A percentile compares a stretch with the other conserved stretches of the same genome.
Conservation (phyloP, 2,113 vertebrate genomes). For the Percopsis transmontana region DNA sequence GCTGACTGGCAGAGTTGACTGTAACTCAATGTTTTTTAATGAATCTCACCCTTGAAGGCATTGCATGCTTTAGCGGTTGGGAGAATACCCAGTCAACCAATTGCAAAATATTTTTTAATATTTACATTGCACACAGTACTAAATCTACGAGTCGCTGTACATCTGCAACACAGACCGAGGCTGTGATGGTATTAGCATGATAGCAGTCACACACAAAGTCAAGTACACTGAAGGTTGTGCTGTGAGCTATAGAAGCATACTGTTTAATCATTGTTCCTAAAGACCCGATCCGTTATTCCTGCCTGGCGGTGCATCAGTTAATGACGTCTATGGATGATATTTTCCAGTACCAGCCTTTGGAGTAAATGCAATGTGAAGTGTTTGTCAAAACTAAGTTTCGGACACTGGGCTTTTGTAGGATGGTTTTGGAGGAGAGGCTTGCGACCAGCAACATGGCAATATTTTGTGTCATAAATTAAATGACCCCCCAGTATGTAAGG, state of each 20-base stretch:
- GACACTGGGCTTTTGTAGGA: too few relatives aligned
- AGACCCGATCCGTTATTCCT: too few relatives aligned
- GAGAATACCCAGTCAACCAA: constrained; percentile 44
- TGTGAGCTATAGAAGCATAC: background rate
- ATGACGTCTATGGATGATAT: too few relatives aligned
- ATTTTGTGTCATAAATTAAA: too few relatives aligned
- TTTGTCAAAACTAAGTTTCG: too few relatives aligned
- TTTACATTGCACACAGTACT: constrained; percentile 34
- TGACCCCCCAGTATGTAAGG: too few relatives aligned
- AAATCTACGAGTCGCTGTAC: constrained; percentile 45
- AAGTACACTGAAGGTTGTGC: background rate
- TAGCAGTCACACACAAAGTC: constrained; percentile 4
- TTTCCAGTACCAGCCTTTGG: too few relatives aligned
- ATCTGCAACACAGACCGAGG: constrained; percentile 18
- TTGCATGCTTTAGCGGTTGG: constrained; percentile 32
- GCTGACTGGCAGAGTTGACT: constrained; percentile 41
- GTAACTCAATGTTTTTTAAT: constrained; percentile 48
- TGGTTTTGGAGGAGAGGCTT: too few relatives aligned
- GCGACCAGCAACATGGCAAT: too few relatives aligned
- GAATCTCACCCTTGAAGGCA: constrained; percentile 39
- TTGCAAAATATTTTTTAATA: constrained; percentile 34
- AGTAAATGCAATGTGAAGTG: too few relatives aligned
- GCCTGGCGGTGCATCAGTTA: too few relatives aligned
- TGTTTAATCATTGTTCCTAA: background rate
- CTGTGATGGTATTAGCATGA: constrained; percentile 5